A percentile compares a stretch with the other conserved stretches of the same genome.
Conservation (phyloP, 2,888 invertebrate species). For the Lordiphosa fenestrarum region DNA sequence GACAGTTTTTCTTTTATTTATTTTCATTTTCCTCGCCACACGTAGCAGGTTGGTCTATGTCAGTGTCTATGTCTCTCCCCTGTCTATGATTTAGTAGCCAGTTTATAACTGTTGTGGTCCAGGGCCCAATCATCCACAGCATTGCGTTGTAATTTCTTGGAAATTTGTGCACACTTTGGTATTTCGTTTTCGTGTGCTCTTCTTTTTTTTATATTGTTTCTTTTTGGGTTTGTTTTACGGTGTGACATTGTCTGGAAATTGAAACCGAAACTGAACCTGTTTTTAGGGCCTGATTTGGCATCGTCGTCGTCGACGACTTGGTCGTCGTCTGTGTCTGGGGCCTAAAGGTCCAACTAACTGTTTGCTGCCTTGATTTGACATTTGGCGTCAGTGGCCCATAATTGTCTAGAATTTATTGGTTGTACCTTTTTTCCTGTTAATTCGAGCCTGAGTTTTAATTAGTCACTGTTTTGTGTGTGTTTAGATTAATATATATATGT, state of each 20-base stretch:
- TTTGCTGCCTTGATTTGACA: slow-evolving; percentile 72
- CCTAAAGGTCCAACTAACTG: slow-evolving; percentile 73
- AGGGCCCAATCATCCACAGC: slow-evolving; percentile 55
- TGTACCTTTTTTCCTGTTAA: slow-evolving; percentile 67
- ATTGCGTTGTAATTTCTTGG: slow-evolving; percentile 75
- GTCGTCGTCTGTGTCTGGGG: slow-evolving; percentile 28
- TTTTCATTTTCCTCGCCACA: slow-evolving; percentile 54
- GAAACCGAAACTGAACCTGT: slow-evolving; percentile 65
- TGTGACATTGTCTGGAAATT: slow-evolving; percentile 67
- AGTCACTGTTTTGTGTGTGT: slow-evolving; percentile 40
- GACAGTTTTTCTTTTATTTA: slow-evolving; percentile 66
- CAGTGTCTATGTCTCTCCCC: no score
- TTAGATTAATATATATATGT: slow-evolving; percentile 51
- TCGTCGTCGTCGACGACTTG: slow-evolving; percentile 25
- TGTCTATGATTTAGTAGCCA: slow-evolving; percentile 75
- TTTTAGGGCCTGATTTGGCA: slow-evolving; percentile 72
- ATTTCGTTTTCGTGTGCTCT: slow-evolving; percentile 62
- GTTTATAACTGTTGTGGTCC: slow-evolving; percentile 73
- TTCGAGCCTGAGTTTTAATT: slow-evolving; percentile 54
- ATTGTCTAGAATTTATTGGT: slow-evolving; percentile 75
- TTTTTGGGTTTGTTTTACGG: slow-evolving; percentile 46
- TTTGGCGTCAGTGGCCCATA: slow-evolving; percentile 74
- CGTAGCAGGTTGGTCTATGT: slow-evolving; percentile 68
- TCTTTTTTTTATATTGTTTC: slow-evolving; percentile 34
- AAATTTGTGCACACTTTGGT: slow-evolving; percentile 79